phyloP scores from a whole-genome alignment of 2,888 invertebrate species.

The Apamea anceps region DNA sequence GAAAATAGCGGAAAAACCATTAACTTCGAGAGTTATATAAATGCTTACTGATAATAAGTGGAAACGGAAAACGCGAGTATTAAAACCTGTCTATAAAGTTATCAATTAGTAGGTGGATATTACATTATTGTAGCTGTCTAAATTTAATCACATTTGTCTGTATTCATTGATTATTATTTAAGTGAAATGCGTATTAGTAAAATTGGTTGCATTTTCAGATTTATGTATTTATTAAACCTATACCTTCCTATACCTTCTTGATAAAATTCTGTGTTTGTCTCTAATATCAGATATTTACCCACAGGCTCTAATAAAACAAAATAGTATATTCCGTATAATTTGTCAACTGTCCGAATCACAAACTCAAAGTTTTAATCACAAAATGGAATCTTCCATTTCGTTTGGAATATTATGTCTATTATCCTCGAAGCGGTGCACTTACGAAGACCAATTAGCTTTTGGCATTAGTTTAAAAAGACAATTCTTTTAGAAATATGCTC shows the following conservation, averaged over 20 bases:
- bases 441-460: slow-evolving; percentile 45
- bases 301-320: slow-evolving; percentile 27
- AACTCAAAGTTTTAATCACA: slow-evolving; percentile 67
- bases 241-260: neutral
- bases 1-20: neutral
- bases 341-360: slow-evolving; percentile 59
- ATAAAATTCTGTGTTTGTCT: neutral
- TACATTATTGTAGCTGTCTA: neutral
- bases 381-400: slow-evolving; percentile 61
- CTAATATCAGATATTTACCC: slow-evolving; percentile 2
- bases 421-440: slow-evolving; percentile 48
- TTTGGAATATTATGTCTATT: slow-evolving; percentile 63
- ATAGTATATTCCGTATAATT: slow-evolving; percentile 60
- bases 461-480: slow-evolving; percentile 23
- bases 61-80: slow-evolving; percentile 9
- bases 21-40: neutral
- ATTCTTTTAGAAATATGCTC: slow-evolving; percentile 24
- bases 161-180: slow-evolving; percentile 3
- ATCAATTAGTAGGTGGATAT: neutral
- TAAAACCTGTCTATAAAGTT: neutral
- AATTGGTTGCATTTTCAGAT: neutral
- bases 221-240: neutral
- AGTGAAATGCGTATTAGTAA: neutral
- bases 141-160: neutral
- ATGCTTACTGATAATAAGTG: neutral